A percentile compares a stretch with the other conserved stretches of the same genome.
Conservation (phyloP, 1,140 invertebrate genomes). For the Cydia strobilella region DNA sequence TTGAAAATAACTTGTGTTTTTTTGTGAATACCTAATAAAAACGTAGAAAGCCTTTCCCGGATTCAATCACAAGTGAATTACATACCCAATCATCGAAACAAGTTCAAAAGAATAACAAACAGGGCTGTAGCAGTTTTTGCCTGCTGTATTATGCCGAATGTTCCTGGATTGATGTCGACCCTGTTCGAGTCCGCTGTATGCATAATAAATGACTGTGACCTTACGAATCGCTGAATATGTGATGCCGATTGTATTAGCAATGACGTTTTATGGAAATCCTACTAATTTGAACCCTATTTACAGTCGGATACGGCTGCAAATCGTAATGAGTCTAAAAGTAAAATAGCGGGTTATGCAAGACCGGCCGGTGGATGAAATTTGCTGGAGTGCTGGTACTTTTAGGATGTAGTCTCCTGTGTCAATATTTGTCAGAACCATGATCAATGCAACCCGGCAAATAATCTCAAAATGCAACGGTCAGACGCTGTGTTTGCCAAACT, state of each 20-base stretch:
- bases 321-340: not conserved
- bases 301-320: not conserved
- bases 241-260: slow-evolving; percentile 40
- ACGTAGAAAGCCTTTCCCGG: not conserved
- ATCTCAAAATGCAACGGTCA: not conserved
- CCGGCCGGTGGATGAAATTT: slow-evolving; percentile 18
- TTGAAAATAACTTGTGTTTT: not conserved
- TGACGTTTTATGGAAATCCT: not conserved
- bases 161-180: slow-evolving; percentile 59
- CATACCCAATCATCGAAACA: slow-evolving; percentile 35
- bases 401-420: not conserved
- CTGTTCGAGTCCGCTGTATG: slow-evolving; percentile 53
- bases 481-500: not conserved
- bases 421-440: not conserved
- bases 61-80: slow-evolving; percentile 23
- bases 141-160: slow-evolving; percentile 47
- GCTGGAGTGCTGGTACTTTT: not conserved
- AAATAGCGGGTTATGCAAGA: slow-evolving; percentile 12
- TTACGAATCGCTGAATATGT: slow-evolving; percentile 54
- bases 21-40: not conserved
- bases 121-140: slow-evolving; percentile 52
- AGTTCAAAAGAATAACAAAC: slow-evolving; percentile 39
- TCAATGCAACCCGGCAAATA: not conserved
- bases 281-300: not conserved
- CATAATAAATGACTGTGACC: slow-evolving; percentile 63